Evolutionary conservation across 2,888 invertebrate genomes (phyloP).

Genomic region (Neoascia interrupta): DNA sequence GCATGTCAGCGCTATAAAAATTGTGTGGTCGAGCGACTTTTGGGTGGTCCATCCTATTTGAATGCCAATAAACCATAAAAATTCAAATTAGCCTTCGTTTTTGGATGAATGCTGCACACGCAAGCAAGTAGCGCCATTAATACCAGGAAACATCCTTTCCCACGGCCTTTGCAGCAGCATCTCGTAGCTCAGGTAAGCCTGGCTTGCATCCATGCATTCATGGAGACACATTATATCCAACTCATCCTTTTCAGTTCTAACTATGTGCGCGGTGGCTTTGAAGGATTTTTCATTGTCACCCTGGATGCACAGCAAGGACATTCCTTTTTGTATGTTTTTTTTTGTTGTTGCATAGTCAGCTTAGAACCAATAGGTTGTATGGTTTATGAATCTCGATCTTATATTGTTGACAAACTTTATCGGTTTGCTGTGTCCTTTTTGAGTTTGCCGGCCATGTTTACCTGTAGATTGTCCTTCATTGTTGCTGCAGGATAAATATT

Average conservation of each 20-base stretch:
- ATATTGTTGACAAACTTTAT: constrained; percentile 68
- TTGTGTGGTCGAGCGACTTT: constrained; percentile 34
- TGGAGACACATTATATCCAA: constrained; percentile 20
- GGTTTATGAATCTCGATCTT: constrained; percentile 54
- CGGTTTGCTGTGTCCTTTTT: constrained; percentile 51
- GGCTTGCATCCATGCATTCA: constrained; percentile 31
- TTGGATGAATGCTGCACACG: constrained; percentile 38
- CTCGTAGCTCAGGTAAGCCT: neutral
- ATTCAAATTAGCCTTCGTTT: constrained; percentile 54
- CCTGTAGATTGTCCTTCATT: constrained; percentile 57
- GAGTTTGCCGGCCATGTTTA: constrained; percentile 33
- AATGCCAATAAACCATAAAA: constrained; percentile 65
- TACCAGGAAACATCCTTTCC: constrained; percentile 68
- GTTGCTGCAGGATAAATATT: constrained; percentile 62
- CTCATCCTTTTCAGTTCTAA: constrained; percentile 53
- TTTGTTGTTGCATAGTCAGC: constrained; percentile 22
- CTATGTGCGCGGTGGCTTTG: constrained; percentile 55
- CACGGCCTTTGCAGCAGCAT: constrained; percentile 48
- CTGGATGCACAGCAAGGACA: constrained; percentile 54
- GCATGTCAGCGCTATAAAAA: constrained; percentile 27
- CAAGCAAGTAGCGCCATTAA: constrained; percentile 68
- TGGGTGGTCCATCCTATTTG: constrained; percentile 50
- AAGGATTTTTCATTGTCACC: constrained; percentile 56
- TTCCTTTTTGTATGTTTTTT: constrained; percentile 1
- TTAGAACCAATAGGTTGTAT: constrained; percentile 16